phyloP scores from a whole-genome alignment of 53 echinoderm and acorn worm species.

The Henricia sp. region DNA sequence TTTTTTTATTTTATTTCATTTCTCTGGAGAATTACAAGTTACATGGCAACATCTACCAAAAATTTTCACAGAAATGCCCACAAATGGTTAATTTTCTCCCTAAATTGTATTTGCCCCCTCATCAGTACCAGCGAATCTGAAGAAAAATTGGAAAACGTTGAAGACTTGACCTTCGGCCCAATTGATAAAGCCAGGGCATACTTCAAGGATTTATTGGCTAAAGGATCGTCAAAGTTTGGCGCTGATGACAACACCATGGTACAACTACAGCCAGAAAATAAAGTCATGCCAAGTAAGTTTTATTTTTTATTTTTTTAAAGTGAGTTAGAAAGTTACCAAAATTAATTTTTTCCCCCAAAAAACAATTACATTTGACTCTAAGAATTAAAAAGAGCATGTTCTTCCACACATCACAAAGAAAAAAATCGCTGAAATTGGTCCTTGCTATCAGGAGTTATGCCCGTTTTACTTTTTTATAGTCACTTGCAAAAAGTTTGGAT shows the following conservation, averaged over 20 bases:
- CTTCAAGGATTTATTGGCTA: background rate
- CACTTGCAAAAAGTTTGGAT: too few species aligned
- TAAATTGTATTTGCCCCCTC: background rate
- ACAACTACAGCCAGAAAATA: slow-evolving; percentile 16
- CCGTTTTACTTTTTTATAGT: too few species aligned
- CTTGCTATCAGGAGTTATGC: too few species aligned
- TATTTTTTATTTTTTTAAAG: background rate
- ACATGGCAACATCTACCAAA: background rate
- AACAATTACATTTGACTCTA: too few species aligned
- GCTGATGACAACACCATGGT: slow-evolving; percentile 6
- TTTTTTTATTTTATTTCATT: too few species aligned
- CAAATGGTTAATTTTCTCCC: background rate
- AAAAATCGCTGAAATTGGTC: too few species aligned
- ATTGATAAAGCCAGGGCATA: slow-evolving; percentile 24
- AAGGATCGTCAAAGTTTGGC: background rate
- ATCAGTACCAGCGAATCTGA: slow-evolving; percentile 1
- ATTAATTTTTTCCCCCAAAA: too few species aligned
- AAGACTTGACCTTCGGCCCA: background rate
- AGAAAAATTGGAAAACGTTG: slow-evolving; percentile 9
- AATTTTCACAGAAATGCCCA: background rate
- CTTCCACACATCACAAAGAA: too few species aligned
- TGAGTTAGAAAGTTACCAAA: too few species aligned
- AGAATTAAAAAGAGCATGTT: too few species aligned
- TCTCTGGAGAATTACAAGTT: background rate
- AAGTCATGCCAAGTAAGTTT: slow-evolving; percentile 15